These are phyloP conservation scores for Drosophila fungiperda DNA, from an alignment of 2,888 invertebrate genomes.

Conservation along the genomic window DNA sequence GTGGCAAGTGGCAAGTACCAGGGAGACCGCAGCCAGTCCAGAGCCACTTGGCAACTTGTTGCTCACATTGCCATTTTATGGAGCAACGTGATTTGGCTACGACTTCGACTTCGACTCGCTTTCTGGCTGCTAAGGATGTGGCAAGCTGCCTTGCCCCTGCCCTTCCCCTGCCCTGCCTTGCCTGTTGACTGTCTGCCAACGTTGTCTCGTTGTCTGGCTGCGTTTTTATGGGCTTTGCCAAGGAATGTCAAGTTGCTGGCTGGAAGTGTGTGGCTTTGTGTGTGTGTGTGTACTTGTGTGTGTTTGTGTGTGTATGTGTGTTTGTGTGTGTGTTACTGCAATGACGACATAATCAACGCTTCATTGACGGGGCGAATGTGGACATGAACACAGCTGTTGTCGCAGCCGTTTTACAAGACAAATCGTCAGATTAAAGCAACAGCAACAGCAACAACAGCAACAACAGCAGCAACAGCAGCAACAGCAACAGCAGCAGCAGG, in stretches of 20 bases:
- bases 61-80: constrained; percentile 47
- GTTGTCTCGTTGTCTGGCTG: constrained; percentile 36
- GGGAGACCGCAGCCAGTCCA: constrained; percentile 11
- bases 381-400: constrained; percentile 62
- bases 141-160: constrained; percentile 32
- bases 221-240: constrained; percentile 68
- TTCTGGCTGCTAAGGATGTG: constrained; percentile 47
- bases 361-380: constrained; percentile 64
- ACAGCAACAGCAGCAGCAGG: constrained; percentile 5
- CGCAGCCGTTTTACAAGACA: constrained; percentile 45
- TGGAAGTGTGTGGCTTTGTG: constrained; percentile 4
- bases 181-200: constrained; percentile 19
- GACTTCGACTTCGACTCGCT: constrained; percentile 13
- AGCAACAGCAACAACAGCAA: constrained; percentile 4
- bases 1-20: constrained; percentile 15
- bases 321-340: constrained; percentile 27
- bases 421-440: constrained; percentile 47
- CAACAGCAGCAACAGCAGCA: constrained; percentile 12
- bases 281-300: constrained; percentile 10
- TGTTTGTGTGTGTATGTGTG: constrained; percentile 17
- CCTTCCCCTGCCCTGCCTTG: constrained; percentile 24
- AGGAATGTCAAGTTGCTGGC: constrained; percentile 51
- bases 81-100: constrained; percentile 63
- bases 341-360: constrained; percentile 76
- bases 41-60: constrained; percentile 51